These are phyloP conservation scores for Myotis vivesi DNA, from an alignment of 2,797 vertebrate genomes.

Conservation along the genomic window DNA sequence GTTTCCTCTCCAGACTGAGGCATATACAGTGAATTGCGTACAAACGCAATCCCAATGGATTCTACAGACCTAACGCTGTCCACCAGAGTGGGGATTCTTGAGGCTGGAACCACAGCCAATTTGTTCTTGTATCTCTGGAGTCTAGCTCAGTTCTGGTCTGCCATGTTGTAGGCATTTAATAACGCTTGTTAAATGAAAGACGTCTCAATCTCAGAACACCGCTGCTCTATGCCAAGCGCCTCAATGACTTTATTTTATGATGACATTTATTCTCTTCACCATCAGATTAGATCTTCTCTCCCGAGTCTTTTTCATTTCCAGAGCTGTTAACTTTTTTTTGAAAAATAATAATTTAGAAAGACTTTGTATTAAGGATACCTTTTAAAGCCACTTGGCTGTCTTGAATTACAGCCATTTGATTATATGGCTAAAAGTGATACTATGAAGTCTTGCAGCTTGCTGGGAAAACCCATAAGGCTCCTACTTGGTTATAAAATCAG, in stretches of 20 bases:
- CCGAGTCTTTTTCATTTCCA: conserved; percentile 73
- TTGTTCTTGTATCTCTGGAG: not conserved
- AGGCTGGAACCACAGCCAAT: not conserved
- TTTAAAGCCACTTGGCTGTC: conserved; percentile 76
- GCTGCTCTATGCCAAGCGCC: not conserved
- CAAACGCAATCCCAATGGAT: not conserved
- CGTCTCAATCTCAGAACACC: not conserved
- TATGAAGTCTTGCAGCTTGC: conserved; percentile 75
- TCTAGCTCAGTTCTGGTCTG: not conserved
- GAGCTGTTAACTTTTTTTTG: not conserved
- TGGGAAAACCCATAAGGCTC: conserved; percentile 75
- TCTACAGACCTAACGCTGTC: not conserved
- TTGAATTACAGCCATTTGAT: conserved; percentile 77
- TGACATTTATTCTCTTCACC: not conserved
- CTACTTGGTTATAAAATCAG: conserved; percentile 76
- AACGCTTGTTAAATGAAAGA: not conserved
- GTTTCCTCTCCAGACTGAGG: not conserved
- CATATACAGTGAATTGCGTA: not conserved
- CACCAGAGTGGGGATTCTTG: not conserved
- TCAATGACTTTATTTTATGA: not conserved
- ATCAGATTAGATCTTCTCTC: conserved; percentile 49
- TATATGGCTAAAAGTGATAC: conserved; percentile 72
- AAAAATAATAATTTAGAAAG: conserved; percentile 74
- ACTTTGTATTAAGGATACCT: conserved; percentile 64
- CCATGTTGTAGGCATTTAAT: not conserved